Evolutionary conservation across 2,113 vertebrate genomes (phyloP).

Genomic region (Prunella fulvescens): DNA sequence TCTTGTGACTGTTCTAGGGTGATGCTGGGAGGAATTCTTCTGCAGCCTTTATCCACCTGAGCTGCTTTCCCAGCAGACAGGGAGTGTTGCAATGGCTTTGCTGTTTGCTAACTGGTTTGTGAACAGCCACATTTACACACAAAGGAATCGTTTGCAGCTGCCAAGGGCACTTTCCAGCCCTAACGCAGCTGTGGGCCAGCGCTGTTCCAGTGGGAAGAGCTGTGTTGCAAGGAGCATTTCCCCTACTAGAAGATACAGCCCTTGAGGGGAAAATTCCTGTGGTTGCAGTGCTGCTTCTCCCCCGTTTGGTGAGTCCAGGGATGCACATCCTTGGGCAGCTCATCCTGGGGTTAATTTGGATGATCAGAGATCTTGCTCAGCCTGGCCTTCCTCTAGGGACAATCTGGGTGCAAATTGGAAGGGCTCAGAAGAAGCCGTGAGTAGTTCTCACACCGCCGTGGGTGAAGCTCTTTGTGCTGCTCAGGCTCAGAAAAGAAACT

Average conservation of each 20-base stretch:
- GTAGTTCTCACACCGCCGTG: rapidly evolving
- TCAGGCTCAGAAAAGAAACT: background rate
- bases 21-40: rapidly evolving
- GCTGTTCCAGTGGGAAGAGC: background rate
- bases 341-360: background rate
- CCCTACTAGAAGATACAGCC: too few species aligned
- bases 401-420: rapidly evolving
- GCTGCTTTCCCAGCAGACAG: rapidly evolving
- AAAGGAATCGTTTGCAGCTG: background rate
- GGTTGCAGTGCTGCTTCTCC: background rate
- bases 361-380: background rate
- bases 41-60: rapidly evolving
- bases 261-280: rapidly evolving
- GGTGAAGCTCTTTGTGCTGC: background rate
- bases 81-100: background rate
- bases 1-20: rapidly evolving
- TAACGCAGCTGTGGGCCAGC: rapidly evolving
- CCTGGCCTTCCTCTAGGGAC: background rate
- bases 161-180: background rate
- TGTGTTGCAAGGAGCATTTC: rapidly evolving
- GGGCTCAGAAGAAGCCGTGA: background rate
- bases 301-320: background rate
- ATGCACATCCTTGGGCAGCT: background rate
- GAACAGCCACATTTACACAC: rapidly evolving
- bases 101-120: too few species aligned